phyloP scores from a whole-genome alignment of 2,888 invertebrate species.

The Serrognathus titanus region DNA sequence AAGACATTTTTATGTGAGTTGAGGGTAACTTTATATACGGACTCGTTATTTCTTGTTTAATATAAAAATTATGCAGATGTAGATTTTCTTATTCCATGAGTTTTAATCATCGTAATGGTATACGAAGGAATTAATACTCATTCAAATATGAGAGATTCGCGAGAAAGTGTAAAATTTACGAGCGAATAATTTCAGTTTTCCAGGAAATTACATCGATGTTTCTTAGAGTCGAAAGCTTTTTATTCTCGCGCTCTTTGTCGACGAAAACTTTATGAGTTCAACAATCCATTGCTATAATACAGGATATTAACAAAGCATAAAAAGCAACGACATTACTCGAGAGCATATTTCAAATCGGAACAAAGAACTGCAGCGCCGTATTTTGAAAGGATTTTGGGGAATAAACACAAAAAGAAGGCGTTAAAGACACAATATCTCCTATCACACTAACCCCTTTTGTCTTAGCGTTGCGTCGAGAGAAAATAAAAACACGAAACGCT shows the following conservation, averaged over 20 bases:
- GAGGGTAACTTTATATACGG: too few relatives aligned
- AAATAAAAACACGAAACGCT: conserved; percentile 4
- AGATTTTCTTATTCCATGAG: conserved; percentile 29
- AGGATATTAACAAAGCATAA: conserved; percentile 38
- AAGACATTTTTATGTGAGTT: too few relatives aligned
- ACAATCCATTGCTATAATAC: conserved; percentile 32
- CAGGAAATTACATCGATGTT: conserved; percentile 46
- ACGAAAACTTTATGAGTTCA: conserved; percentile 33
- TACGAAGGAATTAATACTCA: conserved; percentile 39
- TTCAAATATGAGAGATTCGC: conserved; percentile 31
- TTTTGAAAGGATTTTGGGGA: conserved; percentile 19
- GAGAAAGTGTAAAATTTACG: conserved; percentile 42
- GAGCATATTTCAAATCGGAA: conserved; percentile 28
- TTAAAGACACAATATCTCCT: conserved; percentile 19
- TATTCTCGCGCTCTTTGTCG: conserved; percentile 21
- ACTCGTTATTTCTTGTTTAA: conserved; percentile 1
- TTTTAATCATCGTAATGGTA: conserved; percentile 47
- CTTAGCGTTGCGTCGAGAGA: background rate
- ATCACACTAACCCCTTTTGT: background rate
- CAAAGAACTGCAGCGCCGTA: conserved; percentile 20
- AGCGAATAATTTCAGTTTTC: conserved; percentile 45
- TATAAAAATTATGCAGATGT: conserved; percentile 35
- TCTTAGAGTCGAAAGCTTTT: conserved; percentile 33
- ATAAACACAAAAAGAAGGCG: conserved; percentile 10
- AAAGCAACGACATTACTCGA: conserved; percentile 21